These are phyloP conservation scores for Halcyon chelicuti DNA, from an alignment of 2,797 vertebrate genomes.

Conservation along the genomic window DNA sequence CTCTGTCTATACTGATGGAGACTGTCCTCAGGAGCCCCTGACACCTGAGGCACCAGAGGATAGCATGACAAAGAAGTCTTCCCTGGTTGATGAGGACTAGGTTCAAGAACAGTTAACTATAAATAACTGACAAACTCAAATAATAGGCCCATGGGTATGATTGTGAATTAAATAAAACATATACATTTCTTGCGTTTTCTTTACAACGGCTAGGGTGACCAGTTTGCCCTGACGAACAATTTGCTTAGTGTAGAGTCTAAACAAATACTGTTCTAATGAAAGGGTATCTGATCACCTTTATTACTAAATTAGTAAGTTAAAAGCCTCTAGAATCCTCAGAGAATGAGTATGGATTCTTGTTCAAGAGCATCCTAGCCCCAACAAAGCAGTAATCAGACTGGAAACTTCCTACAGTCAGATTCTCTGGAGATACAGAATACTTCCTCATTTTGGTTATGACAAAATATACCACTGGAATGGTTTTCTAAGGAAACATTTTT, in stretches of 20 bases:
- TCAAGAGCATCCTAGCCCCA: neutral
- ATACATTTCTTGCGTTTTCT: neutral
- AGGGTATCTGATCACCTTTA: neutral
- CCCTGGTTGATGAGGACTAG: no score
- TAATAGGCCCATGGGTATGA: neutral
- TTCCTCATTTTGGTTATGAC: neutral
- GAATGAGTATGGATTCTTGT: neutral
- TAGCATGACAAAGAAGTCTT: no score
- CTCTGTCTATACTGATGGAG: no score
- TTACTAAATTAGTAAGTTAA: neutral
- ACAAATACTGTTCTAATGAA: neutral
- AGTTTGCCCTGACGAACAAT: neutral
- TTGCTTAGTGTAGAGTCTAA: neutral
- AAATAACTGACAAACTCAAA: neutral
- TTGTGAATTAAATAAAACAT: neutral
- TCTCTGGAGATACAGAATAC: neutral
- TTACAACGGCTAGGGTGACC: neutral
- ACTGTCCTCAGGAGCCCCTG: no score
- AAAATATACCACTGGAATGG: neutral
- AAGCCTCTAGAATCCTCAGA: neutral
- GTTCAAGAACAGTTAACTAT: neutral
- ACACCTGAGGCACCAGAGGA: no score
- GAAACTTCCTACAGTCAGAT: neutral
- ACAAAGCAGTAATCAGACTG: neutral
- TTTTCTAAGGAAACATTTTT: neutral